Evolutionary conservation across 2,888 invertebrate genomes (phyloP).

Genomic region (Callyntrura sp.): DNA sequence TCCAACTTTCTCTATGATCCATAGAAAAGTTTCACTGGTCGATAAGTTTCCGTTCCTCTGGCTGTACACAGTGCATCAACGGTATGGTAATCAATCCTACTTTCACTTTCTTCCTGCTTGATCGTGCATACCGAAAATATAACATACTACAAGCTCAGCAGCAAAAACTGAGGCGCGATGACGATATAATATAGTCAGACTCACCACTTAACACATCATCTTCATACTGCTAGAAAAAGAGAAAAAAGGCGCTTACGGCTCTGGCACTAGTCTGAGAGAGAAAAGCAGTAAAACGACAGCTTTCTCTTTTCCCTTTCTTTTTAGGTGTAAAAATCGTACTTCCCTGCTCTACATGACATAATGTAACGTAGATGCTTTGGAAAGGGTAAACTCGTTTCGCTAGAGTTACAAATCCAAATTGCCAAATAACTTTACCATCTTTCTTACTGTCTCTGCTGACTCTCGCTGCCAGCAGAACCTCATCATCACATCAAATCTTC

Average conservation of each 20-base stretch:
- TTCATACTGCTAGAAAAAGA: conserved; percentile 5
- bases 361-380: background rate
- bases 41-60: conserved; percentile 66
- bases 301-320: conserved; percentile 57
- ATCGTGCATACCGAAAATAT: conserved; percentile 50
- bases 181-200: too few relatives aligned
- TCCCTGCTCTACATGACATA: conserved; percentile 15
- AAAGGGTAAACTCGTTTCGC: conserved; percentile 12
- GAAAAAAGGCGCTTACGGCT: conserved; percentile 18
- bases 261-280: background rate
- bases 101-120: conserved; percentile 63
- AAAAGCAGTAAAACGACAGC: conserved; percentile 42
- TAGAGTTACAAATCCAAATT: conserved; percentile 19
- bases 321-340: conserved; percentile 57
- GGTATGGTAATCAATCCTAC: conserved; percentile 69
- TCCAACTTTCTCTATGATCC: background rate
- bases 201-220: too few relatives aligned
- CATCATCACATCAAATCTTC: conserved; percentile 37
- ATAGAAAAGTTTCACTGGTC: conserved; percentile 52
- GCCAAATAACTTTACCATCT: conserved; percentile 26
- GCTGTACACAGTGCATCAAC: too few relatives aligned
- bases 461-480: conserved; percentile 15
- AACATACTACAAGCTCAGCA: conserved; percentile 21
- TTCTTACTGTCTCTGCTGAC: background rate
- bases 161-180: conserved; percentile 42